phyloP scores from a whole-genome alignment of 2,888 invertebrate genomes.

The Diaprepes abbreviatus region DNA sequence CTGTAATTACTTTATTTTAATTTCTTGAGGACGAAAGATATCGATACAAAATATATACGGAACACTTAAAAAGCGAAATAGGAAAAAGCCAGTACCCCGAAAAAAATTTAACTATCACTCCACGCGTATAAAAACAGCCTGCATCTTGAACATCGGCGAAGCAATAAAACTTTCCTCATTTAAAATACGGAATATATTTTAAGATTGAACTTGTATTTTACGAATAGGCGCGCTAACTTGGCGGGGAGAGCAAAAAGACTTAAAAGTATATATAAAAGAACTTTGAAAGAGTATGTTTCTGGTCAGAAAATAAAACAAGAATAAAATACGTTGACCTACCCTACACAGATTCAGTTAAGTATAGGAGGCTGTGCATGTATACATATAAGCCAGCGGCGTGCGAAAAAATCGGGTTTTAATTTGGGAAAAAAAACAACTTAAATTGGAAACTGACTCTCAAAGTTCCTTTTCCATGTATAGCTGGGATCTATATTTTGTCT shows the following conservation, averaged over 20 bases:
- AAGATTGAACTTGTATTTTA: conserved; percentile 59
- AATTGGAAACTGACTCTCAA: too few species aligned
- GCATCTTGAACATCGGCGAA: conserved; percentile 11
- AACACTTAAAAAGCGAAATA: too few species aligned
- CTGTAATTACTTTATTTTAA: too few species aligned
- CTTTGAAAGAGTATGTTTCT: conserved; percentile 64
- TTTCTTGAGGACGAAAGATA: too few species aligned
- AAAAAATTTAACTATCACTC: too few species aligned
- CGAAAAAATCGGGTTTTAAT: conserved; percentile 16
- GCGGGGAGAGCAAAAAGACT: conserved; percentile 50
- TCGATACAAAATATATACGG: too few species aligned
- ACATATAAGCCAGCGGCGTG: conserved; percentile 64
- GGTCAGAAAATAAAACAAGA: conserved; percentile 67
- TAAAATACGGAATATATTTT: conserved; percentile 64
- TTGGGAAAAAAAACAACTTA: too few species aligned
- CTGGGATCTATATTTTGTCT: too few species aligned
- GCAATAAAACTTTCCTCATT: conserved; percentile 46
- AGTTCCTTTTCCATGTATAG: too few species aligned
- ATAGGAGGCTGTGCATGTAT: conserved; percentile 68
- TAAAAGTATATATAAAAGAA: conserved; percentile 66
- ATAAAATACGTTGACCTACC: conserved; percentile 70
- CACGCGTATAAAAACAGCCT: conserved; percentile 16
- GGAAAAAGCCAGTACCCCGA: too few species aligned
- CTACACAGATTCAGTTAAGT: conserved; percentile 69
- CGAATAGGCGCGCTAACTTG: conserved; percentile 46